phyloP scores from a whole-genome alignment of 2,888 invertebrate species.

The Drosophila acutilabella region DNA sequence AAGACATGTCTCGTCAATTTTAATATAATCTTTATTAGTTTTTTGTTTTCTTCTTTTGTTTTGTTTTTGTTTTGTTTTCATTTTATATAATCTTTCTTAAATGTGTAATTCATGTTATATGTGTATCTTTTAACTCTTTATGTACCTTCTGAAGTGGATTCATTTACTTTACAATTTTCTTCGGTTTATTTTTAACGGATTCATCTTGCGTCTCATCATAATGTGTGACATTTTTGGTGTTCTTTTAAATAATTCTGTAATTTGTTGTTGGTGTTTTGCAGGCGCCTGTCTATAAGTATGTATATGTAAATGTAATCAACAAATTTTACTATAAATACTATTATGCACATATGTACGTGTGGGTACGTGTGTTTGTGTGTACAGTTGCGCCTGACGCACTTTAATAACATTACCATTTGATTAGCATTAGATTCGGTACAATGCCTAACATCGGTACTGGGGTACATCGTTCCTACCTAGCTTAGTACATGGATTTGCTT shows the following conservation, averaged over 20 bases:
- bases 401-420: slow-evolving; percentile 64
- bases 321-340: slow-evolving; percentile 75
- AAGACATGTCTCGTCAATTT: slow-evolving; percentile 32
- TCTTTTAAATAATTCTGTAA: not conserved
- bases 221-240: slow-evolving; percentile 24
- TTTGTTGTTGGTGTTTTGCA: slow-evolving; percentile 33
- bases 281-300: slow-evolving; percentile 45
- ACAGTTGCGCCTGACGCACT: slow-evolving; percentile 45
- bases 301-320: slow-evolving; percentile 72
- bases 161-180: slow-evolving; percentile 52
- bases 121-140: slow-evolving; percentile 61
- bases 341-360: slow-evolving; percentile 39
- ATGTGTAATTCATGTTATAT: slow-evolving; percentile 74
- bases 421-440: slow-evolving; percentile 60
- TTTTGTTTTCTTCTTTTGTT: slow-evolving; percentile 57
- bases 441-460: slow-evolving; percentile 38
- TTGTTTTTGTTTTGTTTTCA: slow-evolving; percentile 54
- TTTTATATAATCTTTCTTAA: slow-evolving; percentile 79
- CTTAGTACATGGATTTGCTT: slow-evolving; percentile 47
- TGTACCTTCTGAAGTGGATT: slow-evolving; percentile 64
- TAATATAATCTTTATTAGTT: slow-evolving; percentile 77
- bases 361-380: slow-evolving; percentile 36
- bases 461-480: slow-evolving; percentile 66
- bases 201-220: slow-evolving; percentile 40
- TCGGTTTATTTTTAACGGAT: slow-evolving; percentile 46